A percentile compares a stretch with the other conserved stretches of the same genome.
phyloP scores from a whole-genome alignment of 1,140 invertebrate genomes.

The Limonius californicus region DNA sequence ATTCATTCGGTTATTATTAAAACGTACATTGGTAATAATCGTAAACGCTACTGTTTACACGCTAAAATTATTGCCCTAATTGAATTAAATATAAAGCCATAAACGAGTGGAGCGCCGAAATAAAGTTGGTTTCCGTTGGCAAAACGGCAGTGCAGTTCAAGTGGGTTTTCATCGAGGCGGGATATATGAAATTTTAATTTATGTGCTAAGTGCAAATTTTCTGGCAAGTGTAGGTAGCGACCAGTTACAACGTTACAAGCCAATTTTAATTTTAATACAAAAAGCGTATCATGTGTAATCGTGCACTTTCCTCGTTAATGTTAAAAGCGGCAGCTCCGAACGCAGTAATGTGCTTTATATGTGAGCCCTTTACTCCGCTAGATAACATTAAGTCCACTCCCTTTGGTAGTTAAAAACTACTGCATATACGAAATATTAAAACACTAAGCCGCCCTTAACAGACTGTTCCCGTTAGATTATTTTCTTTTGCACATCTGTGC shows the following conservation, averaged over 20 bases:
- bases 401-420: not conserved
- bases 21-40: too few relatives aligned
- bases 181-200: not conserved
- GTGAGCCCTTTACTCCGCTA: not conserved
- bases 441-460: too few relatives aligned
- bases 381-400: not conserved
- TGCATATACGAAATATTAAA: too few relatives aligned
- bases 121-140: too few relatives aligned
- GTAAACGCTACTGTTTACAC: too few relatives aligned
- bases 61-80: too few relatives aligned
- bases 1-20: too few relatives aligned
- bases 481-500: too few relatives aligned
- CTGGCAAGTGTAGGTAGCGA: not conserved
- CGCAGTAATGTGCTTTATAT: not conserved
- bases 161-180: not conserved
- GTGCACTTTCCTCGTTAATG: not conserved
- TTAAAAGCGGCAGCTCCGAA: not conserved
- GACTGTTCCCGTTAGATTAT: too few relatives aligned
- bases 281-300: not conserved
- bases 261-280: conserved; percentile 2
- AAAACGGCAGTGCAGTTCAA: too few relatives aligned
- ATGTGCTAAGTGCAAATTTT: not conserved
- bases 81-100: too few relatives aligned
- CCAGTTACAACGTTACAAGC: not conserved
- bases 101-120: too few relatives aligned